Conservation (phyloP, 2,797 vertebrate genomes). For the Cichlasoma orientale region DNA sequence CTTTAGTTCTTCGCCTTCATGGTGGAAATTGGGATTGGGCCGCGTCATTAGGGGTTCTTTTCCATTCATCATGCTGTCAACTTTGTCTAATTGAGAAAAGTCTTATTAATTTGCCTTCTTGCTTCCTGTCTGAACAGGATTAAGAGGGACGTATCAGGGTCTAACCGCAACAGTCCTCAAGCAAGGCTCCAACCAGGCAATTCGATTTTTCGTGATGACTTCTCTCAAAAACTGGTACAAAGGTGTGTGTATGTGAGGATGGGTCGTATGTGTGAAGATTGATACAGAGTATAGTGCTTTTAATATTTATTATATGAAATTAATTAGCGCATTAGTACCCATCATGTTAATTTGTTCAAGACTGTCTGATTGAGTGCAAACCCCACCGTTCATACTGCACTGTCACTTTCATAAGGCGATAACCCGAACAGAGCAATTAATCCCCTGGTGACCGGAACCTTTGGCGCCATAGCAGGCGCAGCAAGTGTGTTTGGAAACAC, state of each 20-base stretch:
- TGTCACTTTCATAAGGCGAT: constrained; percentile 78
- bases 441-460: constrained; percentile 87
- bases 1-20: neutral
- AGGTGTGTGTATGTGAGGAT: constrained; percentile 77
- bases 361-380: neutral
- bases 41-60: neutral
- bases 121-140: constrained; percentile 71
- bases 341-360: neutral
- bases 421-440: constrained; percentile 88
- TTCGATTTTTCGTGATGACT: constrained; percentile 96
- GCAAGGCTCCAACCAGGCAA: constrained; percentile 96
- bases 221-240: constrained; percentile 95
- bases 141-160: constrained; percentile 94
- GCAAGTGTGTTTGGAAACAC: constrained; percentile 97
- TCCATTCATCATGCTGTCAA: neutral
- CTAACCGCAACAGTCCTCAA: constrained; percentile 93
- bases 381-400: neutral
- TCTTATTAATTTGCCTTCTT: neutral
- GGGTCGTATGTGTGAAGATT: neutral
- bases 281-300: neutral
- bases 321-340: neutral
- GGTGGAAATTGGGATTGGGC: neutral
- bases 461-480: constrained; percentile 90
- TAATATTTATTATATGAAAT: neutral
- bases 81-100: neutral